Evolutionary conservation across 2,797 vertebrate species (phyloP).

Genomic region (Choloepus didactylus): DNA sequence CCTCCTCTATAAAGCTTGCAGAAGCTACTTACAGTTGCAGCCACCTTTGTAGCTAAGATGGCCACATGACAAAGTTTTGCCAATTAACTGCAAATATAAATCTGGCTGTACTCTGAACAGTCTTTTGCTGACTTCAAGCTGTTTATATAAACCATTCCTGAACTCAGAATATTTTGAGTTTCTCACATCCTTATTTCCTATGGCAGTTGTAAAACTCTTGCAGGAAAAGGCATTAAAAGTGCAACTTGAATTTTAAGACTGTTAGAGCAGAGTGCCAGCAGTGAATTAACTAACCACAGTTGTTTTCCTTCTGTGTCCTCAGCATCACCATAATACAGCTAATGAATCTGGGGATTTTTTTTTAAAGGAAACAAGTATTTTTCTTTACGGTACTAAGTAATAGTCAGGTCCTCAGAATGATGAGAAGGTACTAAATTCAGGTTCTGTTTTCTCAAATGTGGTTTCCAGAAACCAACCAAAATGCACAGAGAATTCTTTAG

Average conservation of each 20-base stretch:
- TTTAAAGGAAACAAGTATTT: neutral
- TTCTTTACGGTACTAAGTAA: neutral
- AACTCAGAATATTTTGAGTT: conserved; percentile 57
- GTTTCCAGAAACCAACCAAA: conserved; percentile 65
- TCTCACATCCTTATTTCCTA: conserved; percentile 64
- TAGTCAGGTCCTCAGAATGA: conserved; percentile 18
- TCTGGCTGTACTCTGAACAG: conserved; percentile 51
- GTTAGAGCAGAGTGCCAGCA: neutral
- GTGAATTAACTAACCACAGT: conserved; percentile 64
- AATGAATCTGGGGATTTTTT: neutral
- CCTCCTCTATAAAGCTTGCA: neutral
- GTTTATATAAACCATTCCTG: conserved; percentile 74
- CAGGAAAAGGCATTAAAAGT: conserved; percentile 29
- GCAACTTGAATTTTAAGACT: neutral
- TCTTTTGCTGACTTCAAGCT: conserved; percentile 16
- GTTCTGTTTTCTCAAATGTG: conserved; percentile 59
- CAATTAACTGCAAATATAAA: conserved; percentile 31
- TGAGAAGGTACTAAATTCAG: conserved; percentile 47
- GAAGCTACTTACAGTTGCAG: neutral
- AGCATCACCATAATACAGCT: conserved; percentile 17
- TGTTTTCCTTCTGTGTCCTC: conserved; percentile 58
- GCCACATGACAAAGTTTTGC: conserved; percentile 12
- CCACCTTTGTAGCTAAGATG: neutral
- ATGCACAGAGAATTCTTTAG: conserved; percentile 34
- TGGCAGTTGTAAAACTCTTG: conserved; percentile 20